Base-by-base conservation (phyloP, 2,113 vertebrate genomes). In the Ia io region DNA sequence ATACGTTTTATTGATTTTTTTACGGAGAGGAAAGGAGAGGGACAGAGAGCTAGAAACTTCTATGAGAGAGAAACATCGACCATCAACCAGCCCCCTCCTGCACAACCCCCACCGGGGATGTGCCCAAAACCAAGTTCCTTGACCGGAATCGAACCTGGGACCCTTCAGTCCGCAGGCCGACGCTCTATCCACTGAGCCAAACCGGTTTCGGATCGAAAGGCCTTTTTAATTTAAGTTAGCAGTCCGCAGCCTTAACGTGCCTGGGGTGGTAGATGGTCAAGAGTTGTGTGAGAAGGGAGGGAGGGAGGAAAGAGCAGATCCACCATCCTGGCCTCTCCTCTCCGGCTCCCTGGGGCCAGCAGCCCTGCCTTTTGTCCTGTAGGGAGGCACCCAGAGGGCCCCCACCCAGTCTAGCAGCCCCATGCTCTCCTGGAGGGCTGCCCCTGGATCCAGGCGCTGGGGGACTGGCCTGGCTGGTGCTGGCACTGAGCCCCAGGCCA, bases 271-370 rank as follows among this genome's bases (percentile, higher is more conserved):
- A 17, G 1, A 40, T 51, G 67, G 28, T 35, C 8, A 16, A 56
- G 65, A 44, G 49, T 3, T 67, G 40, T 17, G 25, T 22, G 61
- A 14, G 61, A 30, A 32, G 63, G 63, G 23, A 11, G 42, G 23
- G 18, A 1, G 30, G 22, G 9, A 3, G 37, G 3, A 13, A 2
- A 32, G 9, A 2, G 6, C 67, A 65, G 35, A 5, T 14, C 6
- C 4, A 3, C 7, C 0, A 17, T 22, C 28, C 16, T 49, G 23
- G 20, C 18, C 35, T n/a, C 67, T 18, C 25, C 13, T 79, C 44
- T 51, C 16, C 1, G 35, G 40, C 44, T 92, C 61, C 22, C 28
- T 12, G 42, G 28, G 63, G 40, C 40, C 53, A 22, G 53, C 2
- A 10, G 89, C 82, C 63, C 3, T 6, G 28, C 74, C 51, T n/a